phyloP scores from a whole-genome alignment of 2,113 vertebrate species.

The Muscicapa adusta region DNA sequence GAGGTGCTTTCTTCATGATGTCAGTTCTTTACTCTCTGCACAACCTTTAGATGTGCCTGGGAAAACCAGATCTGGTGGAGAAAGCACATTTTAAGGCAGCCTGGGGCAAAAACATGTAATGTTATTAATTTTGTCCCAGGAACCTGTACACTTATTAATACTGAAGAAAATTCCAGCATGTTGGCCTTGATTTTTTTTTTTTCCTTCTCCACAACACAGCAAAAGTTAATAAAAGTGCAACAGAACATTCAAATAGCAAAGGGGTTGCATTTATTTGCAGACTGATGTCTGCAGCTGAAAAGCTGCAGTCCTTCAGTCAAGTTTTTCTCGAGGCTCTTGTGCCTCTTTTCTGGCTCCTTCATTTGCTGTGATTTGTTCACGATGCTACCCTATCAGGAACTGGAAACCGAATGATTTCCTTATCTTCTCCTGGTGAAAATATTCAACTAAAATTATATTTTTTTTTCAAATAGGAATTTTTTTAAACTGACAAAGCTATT shows the following conservation, averaged over 20 bases:
- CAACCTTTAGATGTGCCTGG: not conserved
- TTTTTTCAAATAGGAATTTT: not conserved
- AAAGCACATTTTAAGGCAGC: not conserved
- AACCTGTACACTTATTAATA: not conserved
- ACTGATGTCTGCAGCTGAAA: not conserved
- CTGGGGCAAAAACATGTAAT: not conserved
- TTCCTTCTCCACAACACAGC: not conserved
- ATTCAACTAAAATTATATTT: not conserved
- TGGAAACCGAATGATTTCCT: not conserved
- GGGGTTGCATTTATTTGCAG: not conserved
- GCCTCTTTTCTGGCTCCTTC: not conserved
- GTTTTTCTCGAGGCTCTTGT: not conserved
- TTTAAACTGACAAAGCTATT: not conserved
- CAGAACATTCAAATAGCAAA: not conserved
- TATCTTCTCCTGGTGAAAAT: not conserved
- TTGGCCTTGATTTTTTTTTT: not conserved
- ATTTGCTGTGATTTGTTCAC: not conserved
- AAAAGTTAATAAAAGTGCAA: not conserved
- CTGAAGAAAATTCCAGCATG: not conserved
- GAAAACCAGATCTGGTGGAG: not conserved
- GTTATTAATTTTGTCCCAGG: not conserved
- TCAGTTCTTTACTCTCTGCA: not conserved
- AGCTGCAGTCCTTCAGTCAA: not conserved
- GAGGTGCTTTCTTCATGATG: not conserved
- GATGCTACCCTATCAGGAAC: not conserved